Percentiles rank a stretch among this genome's conserved stretches.
phyloP scores from a whole-genome alignment of 64 coral and sea anemone species.

The Trachythela sp. region DNA sequence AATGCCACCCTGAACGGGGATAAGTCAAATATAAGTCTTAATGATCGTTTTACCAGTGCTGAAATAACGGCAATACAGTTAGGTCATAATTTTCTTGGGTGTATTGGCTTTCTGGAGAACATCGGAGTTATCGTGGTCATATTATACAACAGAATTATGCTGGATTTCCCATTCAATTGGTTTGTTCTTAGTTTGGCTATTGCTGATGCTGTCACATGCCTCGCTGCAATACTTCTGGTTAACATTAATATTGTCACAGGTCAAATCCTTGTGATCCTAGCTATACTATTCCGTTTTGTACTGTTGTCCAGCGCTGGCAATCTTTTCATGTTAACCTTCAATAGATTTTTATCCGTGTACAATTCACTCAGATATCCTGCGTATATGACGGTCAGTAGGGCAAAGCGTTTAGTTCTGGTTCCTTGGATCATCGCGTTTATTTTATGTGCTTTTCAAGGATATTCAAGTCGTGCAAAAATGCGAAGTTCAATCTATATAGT shows the following conservation, averaged over 20 bases:
- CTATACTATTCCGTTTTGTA: background rate
- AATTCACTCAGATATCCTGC: background rate
- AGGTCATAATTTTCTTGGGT: background rate
- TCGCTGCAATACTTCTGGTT: background rate
- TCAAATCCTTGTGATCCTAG: background rate
- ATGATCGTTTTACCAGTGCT: background rate
- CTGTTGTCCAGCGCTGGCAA: background rate
- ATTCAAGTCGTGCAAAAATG: background rate
- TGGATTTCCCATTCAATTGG: background rate
- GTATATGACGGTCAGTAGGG: background rate
- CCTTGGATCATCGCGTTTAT: background rate
- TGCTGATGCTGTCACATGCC: background rate
- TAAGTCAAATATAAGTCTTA: background rate
- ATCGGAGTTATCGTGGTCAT: background rate
- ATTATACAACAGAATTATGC: background rate
- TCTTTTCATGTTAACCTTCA: background rate
- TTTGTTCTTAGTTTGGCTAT: background rate
- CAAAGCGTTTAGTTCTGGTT: background rate
- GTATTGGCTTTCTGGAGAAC: background rate
- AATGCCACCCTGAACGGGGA: no score
- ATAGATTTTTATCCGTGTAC: background rate
- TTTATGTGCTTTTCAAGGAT: background rate
- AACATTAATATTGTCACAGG: background rate
- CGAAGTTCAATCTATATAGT: background rate
- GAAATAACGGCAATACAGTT: background rate